Percentiles rank a stretch among this genome's conserved stretches.
Conservation (phyloP, 2,797 vertebrate species). For the Pygocentrus nattereri region DNA sequence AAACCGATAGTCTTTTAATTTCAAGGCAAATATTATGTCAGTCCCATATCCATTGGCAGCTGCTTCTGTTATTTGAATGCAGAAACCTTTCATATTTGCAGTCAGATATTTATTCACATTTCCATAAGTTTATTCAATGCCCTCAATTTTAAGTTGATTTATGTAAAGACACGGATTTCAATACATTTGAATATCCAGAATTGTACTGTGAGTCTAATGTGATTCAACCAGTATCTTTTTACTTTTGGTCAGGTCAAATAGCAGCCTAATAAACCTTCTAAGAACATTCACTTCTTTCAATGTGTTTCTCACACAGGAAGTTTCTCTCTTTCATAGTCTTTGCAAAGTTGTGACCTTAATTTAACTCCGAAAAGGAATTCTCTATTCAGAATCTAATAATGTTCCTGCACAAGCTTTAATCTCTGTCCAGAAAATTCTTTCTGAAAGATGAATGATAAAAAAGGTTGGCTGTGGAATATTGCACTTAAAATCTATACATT, state of each 20-base stretch:
- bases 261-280: neutral
- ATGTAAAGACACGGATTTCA: neutral
- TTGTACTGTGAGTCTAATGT: neutral
- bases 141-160: neutral
- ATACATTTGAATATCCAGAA: neutral
- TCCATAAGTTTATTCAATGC: neutral
- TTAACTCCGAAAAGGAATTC: slow-evolving; percentile 1
- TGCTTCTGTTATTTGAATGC: neutral
- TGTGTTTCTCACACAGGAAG: neutral
- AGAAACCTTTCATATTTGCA: neutral
- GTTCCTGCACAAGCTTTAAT: neutral
- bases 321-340: neutral
- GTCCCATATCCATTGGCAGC: no score
- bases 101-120: neutral
- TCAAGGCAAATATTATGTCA: neutral
- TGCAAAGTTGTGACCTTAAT: neutral
- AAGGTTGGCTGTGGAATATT: neutral
- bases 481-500: neutral
- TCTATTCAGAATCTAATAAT: neutral
- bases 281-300: neutral
- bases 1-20: neutral
- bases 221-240: neutral
- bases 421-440: no score
- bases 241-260: neutral
- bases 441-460: neutral